phyloP scores from a whole-genome alignment of 2,797 vertebrate species.

The Nyctibius grandis region DNA sequence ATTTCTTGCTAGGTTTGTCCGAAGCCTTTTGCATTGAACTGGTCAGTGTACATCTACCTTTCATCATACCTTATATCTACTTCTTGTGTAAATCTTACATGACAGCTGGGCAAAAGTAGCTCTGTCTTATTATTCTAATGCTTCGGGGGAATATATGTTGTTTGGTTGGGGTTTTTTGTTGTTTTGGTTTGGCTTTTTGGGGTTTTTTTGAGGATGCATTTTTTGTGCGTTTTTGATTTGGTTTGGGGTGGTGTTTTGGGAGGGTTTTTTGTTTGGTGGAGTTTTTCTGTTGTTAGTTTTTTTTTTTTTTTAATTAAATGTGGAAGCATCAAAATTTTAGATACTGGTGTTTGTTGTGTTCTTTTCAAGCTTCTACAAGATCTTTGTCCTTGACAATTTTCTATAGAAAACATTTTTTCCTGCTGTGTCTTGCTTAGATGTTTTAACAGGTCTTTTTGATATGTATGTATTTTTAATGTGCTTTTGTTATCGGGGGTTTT shows the following conservation, averaged over 20 bases:
- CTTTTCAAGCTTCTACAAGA: background rate
- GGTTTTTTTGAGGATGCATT: no score
- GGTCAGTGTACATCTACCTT: background rate
- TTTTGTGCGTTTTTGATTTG: background rate
- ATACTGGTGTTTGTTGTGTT: background rate
- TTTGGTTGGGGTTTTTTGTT: background rate
- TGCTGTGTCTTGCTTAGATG: background rate
- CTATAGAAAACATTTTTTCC: background rate
- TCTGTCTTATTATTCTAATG: background rate
- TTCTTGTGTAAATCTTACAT: background rate
- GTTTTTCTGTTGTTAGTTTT: background rate
- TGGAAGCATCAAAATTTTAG: background rate
- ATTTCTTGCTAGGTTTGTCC: background rate
- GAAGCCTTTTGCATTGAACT: background rate
- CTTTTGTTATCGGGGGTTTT: background rate
- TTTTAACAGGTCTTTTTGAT: background rate
- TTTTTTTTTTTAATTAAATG: background rate
- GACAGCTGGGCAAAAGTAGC: background rate
- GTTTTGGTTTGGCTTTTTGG: background rate
- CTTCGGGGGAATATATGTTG: background rate
- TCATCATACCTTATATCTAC: background rate
- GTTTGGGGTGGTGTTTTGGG: background rate
- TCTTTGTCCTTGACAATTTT: background rate
- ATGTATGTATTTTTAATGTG: background rate
- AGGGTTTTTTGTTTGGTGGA: background rate